A percentile compares a stretch with the other conserved stretches of the same genome.
These are phyloP conservation scores for Serrognathus titanus DNA, from an alignment of 2,888 invertebrate species.

Conservation along the genomic window DNA sequence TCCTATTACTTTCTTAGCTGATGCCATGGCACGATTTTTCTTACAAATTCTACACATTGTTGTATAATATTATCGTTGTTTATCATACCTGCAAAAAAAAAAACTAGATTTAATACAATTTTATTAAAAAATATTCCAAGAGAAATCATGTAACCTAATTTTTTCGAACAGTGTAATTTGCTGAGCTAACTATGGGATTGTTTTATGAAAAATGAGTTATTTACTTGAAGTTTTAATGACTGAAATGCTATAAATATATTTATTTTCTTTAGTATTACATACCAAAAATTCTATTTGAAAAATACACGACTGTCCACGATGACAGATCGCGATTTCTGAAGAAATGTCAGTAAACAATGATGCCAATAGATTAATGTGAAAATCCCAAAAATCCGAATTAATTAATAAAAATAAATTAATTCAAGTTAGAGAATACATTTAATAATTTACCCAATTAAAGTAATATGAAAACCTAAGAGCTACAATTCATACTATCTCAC, in stretches of 20 bases:
- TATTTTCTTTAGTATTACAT: slow-evolving; percentile 1
- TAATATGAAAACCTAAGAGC: too few relatives aligned
- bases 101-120: not conserved
- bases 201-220: not conserved
- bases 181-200: not conserved
- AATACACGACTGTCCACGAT: slow-evolving; percentile 14
- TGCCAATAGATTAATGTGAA: not conserved
- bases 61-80: slow-evolving; percentile 37
- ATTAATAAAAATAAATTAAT: too few relatives aligned
- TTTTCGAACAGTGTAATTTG: not conserved
- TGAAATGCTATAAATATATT: not conserved
- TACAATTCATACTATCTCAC: too few relatives aligned
- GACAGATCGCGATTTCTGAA: slow-evolving; percentile 13
- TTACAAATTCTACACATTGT: slow-evolving; percentile 32
- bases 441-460: too few relatives aligned
- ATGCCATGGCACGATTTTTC: slow-evolving; percentile 35
- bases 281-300: slow-evolving; percentile 12
- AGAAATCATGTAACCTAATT: not conserved
- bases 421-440: too few relatives aligned
- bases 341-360: slow-evolving; percentile 7
- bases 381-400: not conserved
- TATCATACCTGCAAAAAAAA: slow-evolving; percentile 39
- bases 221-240: not conserved
- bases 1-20: slow-evolving; percentile 36
- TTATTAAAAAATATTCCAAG: not conserved